Evolutionary conservation across 2,888 invertebrate genomes (phyloP), one percentile per base, ranked within the genome.

Genomic region (Drosophila pseudotalamancana): DNA sequence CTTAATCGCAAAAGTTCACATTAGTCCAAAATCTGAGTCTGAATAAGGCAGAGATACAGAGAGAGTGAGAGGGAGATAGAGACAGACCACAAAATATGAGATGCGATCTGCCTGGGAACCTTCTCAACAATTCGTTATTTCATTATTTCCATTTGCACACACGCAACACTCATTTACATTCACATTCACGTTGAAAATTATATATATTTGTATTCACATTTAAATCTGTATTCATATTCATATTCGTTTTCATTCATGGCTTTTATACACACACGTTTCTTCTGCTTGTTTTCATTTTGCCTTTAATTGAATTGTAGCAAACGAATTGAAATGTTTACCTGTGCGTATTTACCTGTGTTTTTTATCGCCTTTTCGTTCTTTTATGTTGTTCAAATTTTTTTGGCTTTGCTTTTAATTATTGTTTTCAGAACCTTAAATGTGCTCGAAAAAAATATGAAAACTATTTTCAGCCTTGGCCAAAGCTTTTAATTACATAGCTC

Each of bases 401-500:
- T 60, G 59, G 34, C 35, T 6, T 55, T 54, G 60, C 6, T 56
- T 69, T 72, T 81, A 77, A 73, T 81, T 79, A 67, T 55, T 66
- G 55, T 45, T 55, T 54, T 39, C 49, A 50, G 21, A 37, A 29
- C 59, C 31, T 48, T 46, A 57, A 61, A 80, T 60, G 59, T 77
- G 29, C 35, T 23, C 35, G 34, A 4, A 12, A 32, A 50, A 35
- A 34, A 45, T 27, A 12, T 45, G 29, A 29, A 45, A 63, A 63
- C 46, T 64, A 63, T 63, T 69, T 59, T 35, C 37, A 18, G 49
- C 31, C 65, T 63, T 59, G 55, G 68, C n/a, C 53, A 69, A 81
- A 74, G 66, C 74, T 84, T 84, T 78, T 80, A 80, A 84, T 80
- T 84, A 68, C 75, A 74, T 57, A 60, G 71, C 66, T 71, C 61